phyloP scores from a whole-genome alignment of 2,888 invertebrate genomes.

The Nomada fucata region DNA sequence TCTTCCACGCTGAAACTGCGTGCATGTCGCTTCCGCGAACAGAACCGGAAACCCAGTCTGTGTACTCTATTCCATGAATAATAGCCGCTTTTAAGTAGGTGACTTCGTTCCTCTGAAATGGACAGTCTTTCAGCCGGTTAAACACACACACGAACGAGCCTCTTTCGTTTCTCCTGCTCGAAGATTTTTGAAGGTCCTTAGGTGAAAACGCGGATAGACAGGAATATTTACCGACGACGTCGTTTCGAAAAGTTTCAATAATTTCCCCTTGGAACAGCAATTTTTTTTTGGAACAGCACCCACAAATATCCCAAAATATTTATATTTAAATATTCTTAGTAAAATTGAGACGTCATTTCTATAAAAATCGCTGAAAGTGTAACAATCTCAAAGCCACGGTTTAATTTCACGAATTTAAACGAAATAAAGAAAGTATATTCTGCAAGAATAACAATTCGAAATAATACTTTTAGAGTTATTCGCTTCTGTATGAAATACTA shows the following conservation, averaged over 20 bases:
- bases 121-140: conserved; percentile 6
- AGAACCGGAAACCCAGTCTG: conserved; percentile 30
- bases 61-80: conserved; percentile 35
- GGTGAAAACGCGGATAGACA: not conserved
- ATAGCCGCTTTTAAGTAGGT: conserved; percentile 20
- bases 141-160: conserved; percentile 20
- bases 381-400: no score
- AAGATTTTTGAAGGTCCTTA: not conserved
- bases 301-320: no score
- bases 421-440: no score
- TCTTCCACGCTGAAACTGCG: not conserved
- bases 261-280: not conserved
- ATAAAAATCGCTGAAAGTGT: no score
- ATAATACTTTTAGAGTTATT: no score
- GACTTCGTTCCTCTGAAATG: conserved; percentile 24
- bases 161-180: conserved; percentile 12
- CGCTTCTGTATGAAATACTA: no score
- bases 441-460: no score
- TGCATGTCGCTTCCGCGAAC: conserved; percentile 26
- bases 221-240: no score
- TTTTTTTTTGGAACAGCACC: no score
- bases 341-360: no score
- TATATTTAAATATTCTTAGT: no score
- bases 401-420: no score
- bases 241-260: not conserved